Evolutionary conservation across 35 echinoderm and acorn worm genomes (phyloP).

Genomic region (Stichopus chloronotus): DNA sequence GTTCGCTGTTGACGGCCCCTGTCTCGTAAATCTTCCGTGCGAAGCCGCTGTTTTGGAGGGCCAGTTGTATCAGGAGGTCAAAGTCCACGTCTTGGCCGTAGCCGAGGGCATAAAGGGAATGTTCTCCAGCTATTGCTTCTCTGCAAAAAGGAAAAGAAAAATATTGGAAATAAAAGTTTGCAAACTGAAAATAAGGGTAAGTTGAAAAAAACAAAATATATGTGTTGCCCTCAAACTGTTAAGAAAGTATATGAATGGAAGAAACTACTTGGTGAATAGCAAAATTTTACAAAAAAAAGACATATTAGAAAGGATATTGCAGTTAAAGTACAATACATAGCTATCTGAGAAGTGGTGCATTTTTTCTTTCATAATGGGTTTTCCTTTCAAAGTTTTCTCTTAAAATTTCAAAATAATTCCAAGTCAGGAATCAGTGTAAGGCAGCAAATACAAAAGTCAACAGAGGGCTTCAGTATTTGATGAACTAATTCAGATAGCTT

Average conservation of each 20-base stretch:
- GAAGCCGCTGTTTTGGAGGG: constrained; percentile 72
- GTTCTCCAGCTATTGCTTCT: constrained; percentile 69
- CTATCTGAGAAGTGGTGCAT: too few relatives aligned
- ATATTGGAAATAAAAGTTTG: background rate
- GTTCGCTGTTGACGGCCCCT: constrained; percentile 66
- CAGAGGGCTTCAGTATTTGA: too few relatives aligned
- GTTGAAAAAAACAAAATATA: background rate
- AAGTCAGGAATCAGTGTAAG: too few relatives aligned
- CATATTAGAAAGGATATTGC: too few relatives aligned
- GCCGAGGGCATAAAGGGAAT: constrained; percentile 77
- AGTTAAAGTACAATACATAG: too few relatives aligned
- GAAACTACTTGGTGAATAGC: too few relatives aligned
- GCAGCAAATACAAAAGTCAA: too few relatives aligned
- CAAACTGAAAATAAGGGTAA: background rate
- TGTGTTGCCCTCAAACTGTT: background rate
- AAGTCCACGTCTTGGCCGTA: constrained; percentile 88
- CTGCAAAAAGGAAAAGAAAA: constrained; percentile 10
- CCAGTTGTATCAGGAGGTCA: constrained; percentile 80
- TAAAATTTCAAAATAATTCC: too few relatives aligned
- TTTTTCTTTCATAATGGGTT: too few relatives aligned
- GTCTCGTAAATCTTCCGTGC: constrained; percentile 84
- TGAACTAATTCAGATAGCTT: too few relatives aligned
- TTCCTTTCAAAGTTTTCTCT: too few relatives aligned
- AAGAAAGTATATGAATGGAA: background rate
- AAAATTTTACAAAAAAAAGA: too few relatives aligned